Conservation (phyloP, 1,140 invertebrate species). For the Rhizoglyphus robini region DNA sequence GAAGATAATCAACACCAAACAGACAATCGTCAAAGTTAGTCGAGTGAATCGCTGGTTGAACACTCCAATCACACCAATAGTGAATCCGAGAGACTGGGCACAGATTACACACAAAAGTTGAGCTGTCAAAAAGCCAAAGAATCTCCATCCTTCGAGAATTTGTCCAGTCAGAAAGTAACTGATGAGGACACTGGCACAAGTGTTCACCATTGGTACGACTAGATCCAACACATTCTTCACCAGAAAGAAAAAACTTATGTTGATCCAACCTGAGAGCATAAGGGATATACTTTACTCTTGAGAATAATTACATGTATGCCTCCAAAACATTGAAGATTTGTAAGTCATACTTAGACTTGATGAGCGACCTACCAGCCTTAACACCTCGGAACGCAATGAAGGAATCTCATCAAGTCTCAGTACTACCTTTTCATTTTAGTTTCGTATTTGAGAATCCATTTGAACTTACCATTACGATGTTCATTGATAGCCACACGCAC, state of each 20-base stretch:
- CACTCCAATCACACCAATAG: neutral
- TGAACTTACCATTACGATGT: constrained; percentile 9
- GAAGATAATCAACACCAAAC: neutral
- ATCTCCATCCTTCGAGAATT: neutral
- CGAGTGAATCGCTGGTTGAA: neutral
- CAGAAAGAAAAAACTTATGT: neutral
- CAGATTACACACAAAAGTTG: neutral
- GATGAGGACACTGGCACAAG: neutral
- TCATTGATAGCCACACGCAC: constrained; percentile 5
- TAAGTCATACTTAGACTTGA: neutral
- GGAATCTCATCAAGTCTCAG: no score
- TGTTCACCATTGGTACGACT: neutral
- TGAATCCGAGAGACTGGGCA: neutral
- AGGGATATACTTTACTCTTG: no score
- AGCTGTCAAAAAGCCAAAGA: neutral
- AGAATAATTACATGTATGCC: no score
- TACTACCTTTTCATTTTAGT: no score
- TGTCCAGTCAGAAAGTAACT: neutral
- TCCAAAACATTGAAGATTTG: no score
- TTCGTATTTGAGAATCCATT: neutral
- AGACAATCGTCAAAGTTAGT: neutral
- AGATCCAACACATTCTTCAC: neutral
- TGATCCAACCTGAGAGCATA: neutral
- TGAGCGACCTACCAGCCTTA: neutral
- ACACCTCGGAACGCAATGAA: neutral